Conservation (phyloP, 2,797 vertebrate genomes). For the Acrossocheilus fasciatus region DNA sequence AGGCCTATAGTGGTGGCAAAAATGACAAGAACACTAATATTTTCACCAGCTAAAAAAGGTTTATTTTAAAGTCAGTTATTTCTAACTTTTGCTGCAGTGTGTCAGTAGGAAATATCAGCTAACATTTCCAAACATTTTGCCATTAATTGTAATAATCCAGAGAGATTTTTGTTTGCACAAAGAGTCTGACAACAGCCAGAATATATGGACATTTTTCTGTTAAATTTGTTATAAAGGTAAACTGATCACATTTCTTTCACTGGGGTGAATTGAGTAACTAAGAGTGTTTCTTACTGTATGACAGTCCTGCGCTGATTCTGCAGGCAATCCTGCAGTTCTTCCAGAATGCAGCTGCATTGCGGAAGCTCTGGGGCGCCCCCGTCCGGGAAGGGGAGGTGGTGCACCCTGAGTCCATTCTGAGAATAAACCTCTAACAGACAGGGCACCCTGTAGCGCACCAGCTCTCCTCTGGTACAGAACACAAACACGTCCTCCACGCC, state of each 20-base stretch:
- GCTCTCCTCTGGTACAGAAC: conserved; percentile 89
- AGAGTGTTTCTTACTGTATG: conserved; percentile 82
- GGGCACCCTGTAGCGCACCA: conserved; percentile 87
- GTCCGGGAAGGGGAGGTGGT: conserved; percentile 86
- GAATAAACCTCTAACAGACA: conserved; percentile 84
- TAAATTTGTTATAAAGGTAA: neutral
- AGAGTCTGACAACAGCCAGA: too few species aligned
- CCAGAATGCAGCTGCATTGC: conserved; percentile 84
- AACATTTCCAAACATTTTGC: too few species aligned
- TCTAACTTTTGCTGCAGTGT: too few species aligned
- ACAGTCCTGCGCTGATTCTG: conserved; percentile 81
- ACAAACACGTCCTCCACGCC: conserved; percentile 90
- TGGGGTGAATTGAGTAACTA: neutral
- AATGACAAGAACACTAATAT: too few species aligned
- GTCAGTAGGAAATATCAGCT: too few species aligned
- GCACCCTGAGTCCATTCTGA: conserved; percentile 79
- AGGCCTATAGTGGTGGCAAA: too few species aligned
- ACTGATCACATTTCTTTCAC: neutral
- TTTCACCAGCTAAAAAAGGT: too few species aligned
- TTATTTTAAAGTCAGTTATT: too few species aligned
- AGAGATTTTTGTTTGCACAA: too few species aligned
- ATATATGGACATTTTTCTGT: neutral
- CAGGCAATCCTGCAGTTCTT: conserved; percentile 82
- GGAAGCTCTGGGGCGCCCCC: conserved; percentile 83
- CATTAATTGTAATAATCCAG: too few species aligned